A percentile compares a stretch with the other conserved stretches of the same genome.
phyloP scores from a whole-genome alignment of 2,888 invertebrate genomes.

The Acanthoscelides obtectus region DNA sequence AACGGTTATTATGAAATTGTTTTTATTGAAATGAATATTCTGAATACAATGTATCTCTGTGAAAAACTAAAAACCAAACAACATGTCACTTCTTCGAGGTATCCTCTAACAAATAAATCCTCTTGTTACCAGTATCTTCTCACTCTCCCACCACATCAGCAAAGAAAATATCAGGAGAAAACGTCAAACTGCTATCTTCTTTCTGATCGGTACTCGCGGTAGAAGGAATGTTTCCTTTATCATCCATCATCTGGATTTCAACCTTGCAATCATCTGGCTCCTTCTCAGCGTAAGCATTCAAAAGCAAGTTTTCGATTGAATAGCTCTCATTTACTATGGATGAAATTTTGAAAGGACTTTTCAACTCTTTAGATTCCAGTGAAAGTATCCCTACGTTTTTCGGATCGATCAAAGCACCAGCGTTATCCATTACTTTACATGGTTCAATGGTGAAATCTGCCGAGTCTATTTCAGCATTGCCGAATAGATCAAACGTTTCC shows the following conservation, averaged over 20 bases:
- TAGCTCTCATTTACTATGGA: background rate
- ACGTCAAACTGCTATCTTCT: conserved; percentile 19
- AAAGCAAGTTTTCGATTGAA: background rate
- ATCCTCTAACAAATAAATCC: background rate
- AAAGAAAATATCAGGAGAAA: conserved; percentile 37
- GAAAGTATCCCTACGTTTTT: background rate
- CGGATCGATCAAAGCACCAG: background rate
- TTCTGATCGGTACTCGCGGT: background rate
- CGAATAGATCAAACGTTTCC: background rate
- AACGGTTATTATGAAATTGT: no score
- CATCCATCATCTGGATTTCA: background rate
- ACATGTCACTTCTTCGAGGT: background rate
- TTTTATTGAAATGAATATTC: no score
- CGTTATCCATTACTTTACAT: background rate
- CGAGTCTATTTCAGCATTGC: background rate
- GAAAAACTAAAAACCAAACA: no score
- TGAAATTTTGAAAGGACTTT: background rate
- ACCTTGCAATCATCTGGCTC: background rate
- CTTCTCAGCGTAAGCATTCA: background rate
- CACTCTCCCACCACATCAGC: conserved; percentile 20
- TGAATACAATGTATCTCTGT: no score
- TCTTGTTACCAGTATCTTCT: conserved; percentile 10
- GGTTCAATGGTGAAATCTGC: background rate
- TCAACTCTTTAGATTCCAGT: background rate
- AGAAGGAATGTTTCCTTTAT: background rate